phyloP scores from a whole-genome alignment of 2,888 invertebrate species.

The Stenodema calcarata region DNA sequence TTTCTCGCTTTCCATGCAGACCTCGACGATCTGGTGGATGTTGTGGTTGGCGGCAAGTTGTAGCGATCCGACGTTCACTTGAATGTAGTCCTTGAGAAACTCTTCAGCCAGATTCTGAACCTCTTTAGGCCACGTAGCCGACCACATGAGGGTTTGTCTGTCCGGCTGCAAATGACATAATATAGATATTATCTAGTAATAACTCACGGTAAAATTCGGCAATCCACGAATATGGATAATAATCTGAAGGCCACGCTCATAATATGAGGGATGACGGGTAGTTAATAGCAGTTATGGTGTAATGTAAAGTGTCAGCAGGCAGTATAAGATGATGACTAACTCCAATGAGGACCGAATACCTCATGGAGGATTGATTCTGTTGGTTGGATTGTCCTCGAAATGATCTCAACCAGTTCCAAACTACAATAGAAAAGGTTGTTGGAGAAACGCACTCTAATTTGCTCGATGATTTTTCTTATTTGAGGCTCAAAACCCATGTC shows the following conservation, averaged over 20 bases:
- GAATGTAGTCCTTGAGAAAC: constrained; percentile 88
- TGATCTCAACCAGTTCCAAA: too few relatives aligned
- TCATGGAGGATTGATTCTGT: too few relatives aligned
- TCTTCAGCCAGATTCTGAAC: constrained; percentile 81
- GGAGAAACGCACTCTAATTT: constrained; percentile 70
- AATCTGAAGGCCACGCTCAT: not conserved
- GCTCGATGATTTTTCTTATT: constrained; percentile 93
- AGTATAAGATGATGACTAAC: too few relatives aligned
- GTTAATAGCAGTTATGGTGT: too few relatives aligned
- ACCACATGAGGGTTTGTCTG: constrained; percentile 97
- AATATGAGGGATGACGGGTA: not conserved
- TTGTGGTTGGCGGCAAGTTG: constrained; percentile 95
- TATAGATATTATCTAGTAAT: too few relatives aligned
- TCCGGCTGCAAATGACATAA: constrained; percentile 74
- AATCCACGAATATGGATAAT: too few relatives aligned
- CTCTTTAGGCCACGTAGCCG: constrained; percentile 98
- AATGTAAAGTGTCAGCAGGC: too few relatives aligned
- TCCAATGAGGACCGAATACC: too few relatives aligned
- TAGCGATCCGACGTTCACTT: constrained; percentile 90
- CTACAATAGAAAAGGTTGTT: too few relatives aligned
- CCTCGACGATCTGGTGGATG: constrained; percentile 93
- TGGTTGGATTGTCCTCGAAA: too few relatives aligned
- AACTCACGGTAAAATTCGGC: too few relatives aligned
- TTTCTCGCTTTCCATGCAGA: constrained; percentile 87
- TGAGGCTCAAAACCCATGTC: constrained; percentile 99